Conservation (phyloP, 2,888 invertebrate species). For the Cybosia mesomella region DNA sequence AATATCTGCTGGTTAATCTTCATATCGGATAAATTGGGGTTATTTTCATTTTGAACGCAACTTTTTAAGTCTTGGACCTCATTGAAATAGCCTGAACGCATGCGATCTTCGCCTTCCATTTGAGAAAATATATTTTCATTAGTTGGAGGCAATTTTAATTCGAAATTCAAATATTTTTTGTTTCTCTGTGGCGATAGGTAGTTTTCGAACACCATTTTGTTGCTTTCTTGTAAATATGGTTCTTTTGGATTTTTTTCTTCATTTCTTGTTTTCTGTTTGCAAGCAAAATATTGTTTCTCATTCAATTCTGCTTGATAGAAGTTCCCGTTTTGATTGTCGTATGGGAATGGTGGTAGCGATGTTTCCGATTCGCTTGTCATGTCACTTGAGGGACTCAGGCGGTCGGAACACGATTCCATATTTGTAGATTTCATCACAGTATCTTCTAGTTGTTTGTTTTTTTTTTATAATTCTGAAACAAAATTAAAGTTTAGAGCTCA, state of each 20-base stretch:
- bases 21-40: constrained; percentile 69
- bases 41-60: constrained; percentile 78
- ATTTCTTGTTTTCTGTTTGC: constrained; percentile 72
- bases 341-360: constrained; percentile 76
- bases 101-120: constrained; percentile 75
- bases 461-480: constrained; percentile 29
- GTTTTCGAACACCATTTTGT: constrained; percentile 75
- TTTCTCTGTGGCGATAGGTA: constrained; percentile 73
- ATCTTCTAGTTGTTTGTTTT: constrained; percentile 9
- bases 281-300: constrained; percentile 78
- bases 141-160: constrained; percentile 78
- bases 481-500: background rate
- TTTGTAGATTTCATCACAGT: constrained; percentile 82
- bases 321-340: constrained; percentile 74
- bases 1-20: constrained; percentile 67
- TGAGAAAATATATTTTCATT: constrained; percentile 77
- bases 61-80: constrained; percentile 70
- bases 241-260: constrained; percentile 73
- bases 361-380: constrained; percentile 82
- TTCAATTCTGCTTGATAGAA: constrained; percentile 72
- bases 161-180: constrained; percentile 82
- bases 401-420: constrained; percentile 80
- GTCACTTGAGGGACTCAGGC: constrained; percentile 81
- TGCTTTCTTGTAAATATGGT: constrained; percentile 74
- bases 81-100: constrained; percentile 72